Conservation (phyloP, 2,797 vertebrate species). For the Anomalospiza imberbis region DNA sequence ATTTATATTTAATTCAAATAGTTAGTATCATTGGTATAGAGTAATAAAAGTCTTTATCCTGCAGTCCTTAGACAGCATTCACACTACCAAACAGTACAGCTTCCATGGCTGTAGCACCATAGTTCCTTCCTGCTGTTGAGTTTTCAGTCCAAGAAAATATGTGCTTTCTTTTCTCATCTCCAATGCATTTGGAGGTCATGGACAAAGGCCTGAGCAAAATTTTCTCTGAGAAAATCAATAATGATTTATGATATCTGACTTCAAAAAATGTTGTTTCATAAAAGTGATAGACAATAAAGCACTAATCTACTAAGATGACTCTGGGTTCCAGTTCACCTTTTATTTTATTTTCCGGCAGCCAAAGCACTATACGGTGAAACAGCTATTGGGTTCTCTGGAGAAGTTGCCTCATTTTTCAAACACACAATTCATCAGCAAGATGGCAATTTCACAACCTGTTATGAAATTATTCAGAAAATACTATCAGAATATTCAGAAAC, state of each 20-base stretch:
- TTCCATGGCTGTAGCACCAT: background rate
- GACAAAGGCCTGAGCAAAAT: slow-evolving; percentile 11
- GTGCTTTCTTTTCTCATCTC: slow-evolving; percentile 21
- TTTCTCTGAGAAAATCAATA: slow-evolving; percentile 49
- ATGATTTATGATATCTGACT: slow-evolving; percentile 42
- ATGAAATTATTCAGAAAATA: slow-evolving; percentile 14
- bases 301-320: background rate
- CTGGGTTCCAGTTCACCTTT: slow-evolving; percentile 4
- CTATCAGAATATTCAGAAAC: slow-evolving; percentile 21
- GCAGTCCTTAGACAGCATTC: background rate
- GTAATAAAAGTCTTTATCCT: background rate
- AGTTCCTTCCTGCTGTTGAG: background rate
- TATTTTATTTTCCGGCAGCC: background rate
- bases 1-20: background rate
- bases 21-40: background rate
- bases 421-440: background rate
- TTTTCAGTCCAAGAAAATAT: slow-evolving; percentile 1
- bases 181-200: slow-evolving; percentile 18
- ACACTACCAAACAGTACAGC: background rate
- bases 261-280: slow-evolving; percentile 42
- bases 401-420: slow-evolving; percentile 8
- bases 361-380: background rate
- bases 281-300: slow-evolving; percentile 34
- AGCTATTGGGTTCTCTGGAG: background rate
- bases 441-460: background rate